A percentile compares a stretch with the other conserved stretches of the same genome.
Conservation (phyloP, 2,888 invertebrate genomes). For the Zootermopsis nevadensis region DNA sequence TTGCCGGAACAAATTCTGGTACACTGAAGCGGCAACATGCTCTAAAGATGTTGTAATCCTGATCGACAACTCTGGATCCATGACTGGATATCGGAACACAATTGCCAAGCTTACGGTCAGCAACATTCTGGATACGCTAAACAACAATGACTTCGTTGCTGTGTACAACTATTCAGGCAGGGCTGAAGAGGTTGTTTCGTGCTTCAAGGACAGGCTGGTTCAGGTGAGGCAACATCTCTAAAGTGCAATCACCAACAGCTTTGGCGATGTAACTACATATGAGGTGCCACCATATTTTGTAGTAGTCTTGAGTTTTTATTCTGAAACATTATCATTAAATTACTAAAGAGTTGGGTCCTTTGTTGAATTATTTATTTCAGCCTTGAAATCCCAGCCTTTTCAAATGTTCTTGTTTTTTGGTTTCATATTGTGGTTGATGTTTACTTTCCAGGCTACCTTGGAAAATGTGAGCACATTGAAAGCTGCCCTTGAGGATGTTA, state of each 20-base stretch:
- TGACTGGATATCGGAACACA: slow-evolving; percentile 83
- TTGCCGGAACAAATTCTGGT: slow-evolving; percentile 93
- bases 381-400: no score
- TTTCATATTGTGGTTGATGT: no score
- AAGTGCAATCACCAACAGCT: neutral
- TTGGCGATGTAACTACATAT: no score
- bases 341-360: no score
- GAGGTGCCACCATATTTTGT: no score
- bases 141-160: slow-evolving; percentile 98
- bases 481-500: slow-evolving; percentile 73
- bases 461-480: slow-evolving; percentile 84
- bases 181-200: slow-evolving; percentile 81
- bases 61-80: slow-evolving; percentile 95
- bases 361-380: no score
- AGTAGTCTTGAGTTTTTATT: no score
- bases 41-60: slow-evolving; percentile 97
- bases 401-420: no score
- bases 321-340: no score
- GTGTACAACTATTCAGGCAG: slow-evolving; percentile 81
- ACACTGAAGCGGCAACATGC: slow-evolving; percentile 96
- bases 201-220: slow-evolving; percentile 86
- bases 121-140: slow-evolving; percentile 92
- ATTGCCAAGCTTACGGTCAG: slow-evolving; percentile 88
- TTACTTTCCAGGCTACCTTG: slow-evolving; percentile 78
- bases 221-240: slow-evolving; percentile 64